These are phyloP conservation scores for Ectropis grisescens DNA, from an alignment of 1,140 invertebrate species.

Conservation along the genomic window DNA sequence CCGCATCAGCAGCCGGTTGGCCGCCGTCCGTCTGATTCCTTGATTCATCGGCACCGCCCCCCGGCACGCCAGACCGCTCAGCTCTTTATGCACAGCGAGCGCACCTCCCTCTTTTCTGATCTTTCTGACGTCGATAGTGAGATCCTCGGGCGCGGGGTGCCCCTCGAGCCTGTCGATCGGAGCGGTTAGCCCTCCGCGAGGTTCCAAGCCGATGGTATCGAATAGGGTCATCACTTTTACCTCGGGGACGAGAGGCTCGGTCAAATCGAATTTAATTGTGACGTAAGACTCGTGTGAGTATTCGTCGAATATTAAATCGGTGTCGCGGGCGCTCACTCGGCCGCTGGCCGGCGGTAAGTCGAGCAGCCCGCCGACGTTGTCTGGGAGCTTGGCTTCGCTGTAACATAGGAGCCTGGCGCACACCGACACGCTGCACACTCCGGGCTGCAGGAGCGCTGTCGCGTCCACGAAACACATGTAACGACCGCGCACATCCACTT, in stretches of 20 bases:
- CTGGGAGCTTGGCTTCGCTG: constrained; percentile 31
- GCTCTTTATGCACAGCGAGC: constrained; percentile 46
- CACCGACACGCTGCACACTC: constrained; percentile 32
- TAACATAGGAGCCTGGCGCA: constrained; percentile 36
- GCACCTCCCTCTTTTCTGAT: constrained; percentile 47
- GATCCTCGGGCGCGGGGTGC: constrained; percentile 23
- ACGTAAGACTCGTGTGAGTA: constrained; percentile 34
- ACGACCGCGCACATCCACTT: constrained; percentile 42
- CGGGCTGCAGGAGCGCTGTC: constrained; percentile 37
- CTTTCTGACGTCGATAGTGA: constrained; percentile 27
- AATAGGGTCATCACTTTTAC: constrained; percentile 30
- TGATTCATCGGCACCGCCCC: constrained; percentile 39
- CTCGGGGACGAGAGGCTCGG: constrained; percentile 34
- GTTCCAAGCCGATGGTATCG: constrained; percentile 31
- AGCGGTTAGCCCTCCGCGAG: constrained; percentile 17
- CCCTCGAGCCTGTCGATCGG: constrained; percentile 24
- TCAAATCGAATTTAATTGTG: constrained; percentile 44
- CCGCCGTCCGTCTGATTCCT: constrained; percentile 48
- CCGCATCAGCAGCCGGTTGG: constrained; percentile 39
- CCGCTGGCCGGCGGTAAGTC: constrained; percentile 45
- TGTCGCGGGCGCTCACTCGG: constrained; percentile 34
- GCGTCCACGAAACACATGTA: constrained; percentile 49
- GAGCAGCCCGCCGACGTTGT: constrained; percentile 26
- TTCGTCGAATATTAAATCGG: constrained; percentile 34
- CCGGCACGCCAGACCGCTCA: constrained; percentile 33